A percentile compares a stretch with the other conserved stretches of the same genome.
phyloP scores from a whole-genome alignment of 2,888 invertebrate species.

The Nysson spinosus region DNA sequence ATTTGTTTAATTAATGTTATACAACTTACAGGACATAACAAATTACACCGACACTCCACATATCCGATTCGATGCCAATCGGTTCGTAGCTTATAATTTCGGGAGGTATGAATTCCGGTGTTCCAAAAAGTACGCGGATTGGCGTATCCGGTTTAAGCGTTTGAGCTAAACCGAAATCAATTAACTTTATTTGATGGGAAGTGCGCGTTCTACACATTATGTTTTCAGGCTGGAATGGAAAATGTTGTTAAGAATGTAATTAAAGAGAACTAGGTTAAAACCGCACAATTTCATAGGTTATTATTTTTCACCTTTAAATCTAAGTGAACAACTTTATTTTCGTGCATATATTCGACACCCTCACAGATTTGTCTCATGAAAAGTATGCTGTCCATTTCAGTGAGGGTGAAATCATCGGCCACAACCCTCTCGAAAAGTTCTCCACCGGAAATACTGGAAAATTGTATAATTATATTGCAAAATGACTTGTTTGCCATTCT shows the following conservation, averaged over 20 bases:
- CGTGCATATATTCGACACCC: constrained; percentile 93
- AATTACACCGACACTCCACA: constrained; percentile 97
- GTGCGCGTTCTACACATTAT: constrained; percentile 93
- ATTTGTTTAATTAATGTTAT: not conserved
- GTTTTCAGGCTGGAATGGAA: constrained; percentile 87
- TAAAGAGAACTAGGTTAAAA: constrained; percentile 2
- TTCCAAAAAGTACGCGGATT: constrained; percentile 89
- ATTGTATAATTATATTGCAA: not conserved
- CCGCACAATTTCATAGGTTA: not conserved
- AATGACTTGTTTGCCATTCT: too few relatives aligned
- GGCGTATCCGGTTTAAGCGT: constrained; percentile 84
- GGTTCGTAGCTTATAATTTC: constrained; percentile 95
- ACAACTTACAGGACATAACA: constrained; percentile 92
- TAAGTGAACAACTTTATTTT: constrained; percentile 89
- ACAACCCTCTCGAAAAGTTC: constrained; percentile 96
- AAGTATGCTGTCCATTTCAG: constrained; percentile 87
- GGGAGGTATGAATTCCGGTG: constrained; percentile 95
- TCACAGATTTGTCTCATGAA: constrained; percentile 95
- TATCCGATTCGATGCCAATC: constrained; percentile 90
- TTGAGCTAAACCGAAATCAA: constrained; percentile 95
- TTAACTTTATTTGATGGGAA: constrained; percentile 92
- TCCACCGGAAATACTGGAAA: constrained; percentile 91
- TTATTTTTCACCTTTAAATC: constrained; percentile 86
- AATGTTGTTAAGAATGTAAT: not conserved
- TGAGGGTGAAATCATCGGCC: constrained; percentile 93